Conservation (phyloP, 2,113 vertebrate genomes). For the Bubalus kerabau region DNA sequence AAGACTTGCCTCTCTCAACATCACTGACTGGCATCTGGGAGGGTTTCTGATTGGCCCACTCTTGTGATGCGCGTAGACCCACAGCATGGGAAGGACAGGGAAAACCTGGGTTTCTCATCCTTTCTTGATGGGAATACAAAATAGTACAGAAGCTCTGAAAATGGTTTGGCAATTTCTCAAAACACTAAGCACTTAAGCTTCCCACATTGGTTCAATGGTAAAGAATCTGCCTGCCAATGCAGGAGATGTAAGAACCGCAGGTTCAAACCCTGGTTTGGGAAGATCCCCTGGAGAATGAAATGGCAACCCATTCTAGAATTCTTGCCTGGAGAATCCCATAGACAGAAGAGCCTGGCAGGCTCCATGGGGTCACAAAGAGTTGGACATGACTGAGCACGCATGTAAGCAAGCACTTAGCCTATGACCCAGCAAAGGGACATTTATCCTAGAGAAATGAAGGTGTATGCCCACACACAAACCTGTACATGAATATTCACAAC, state of each 20-base stretch:
- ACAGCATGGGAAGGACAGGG: neutral
- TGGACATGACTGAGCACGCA: neutral
- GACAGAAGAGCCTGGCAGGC: neutral
- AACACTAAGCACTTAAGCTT: neutral
- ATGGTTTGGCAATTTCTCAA: neutral
- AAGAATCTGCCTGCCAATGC: neutral
- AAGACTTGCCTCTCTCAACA: neutral
- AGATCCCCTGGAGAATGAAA: neutral
- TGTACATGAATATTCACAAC: accelerated
- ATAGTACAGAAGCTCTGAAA: neutral
- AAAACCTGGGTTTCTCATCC: neutral
- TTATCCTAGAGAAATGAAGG: neutral
- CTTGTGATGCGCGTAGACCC: neutral
- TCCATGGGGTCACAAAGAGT: neutral
- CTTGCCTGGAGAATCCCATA: neutral
- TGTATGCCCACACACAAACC: neutral
- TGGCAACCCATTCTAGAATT: neutral
- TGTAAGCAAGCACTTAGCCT: neutral
- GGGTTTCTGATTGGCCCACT: neutral
- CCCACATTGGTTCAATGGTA: neutral
- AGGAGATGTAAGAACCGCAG: neutral
- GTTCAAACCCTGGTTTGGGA: neutral
- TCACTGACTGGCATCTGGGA: accelerated
- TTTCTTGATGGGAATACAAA: neutral
- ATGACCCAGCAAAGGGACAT: neutral